Conservation (phyloP, 1,140 invertebrate genomes). For the Calosoma granatense region DNA sequence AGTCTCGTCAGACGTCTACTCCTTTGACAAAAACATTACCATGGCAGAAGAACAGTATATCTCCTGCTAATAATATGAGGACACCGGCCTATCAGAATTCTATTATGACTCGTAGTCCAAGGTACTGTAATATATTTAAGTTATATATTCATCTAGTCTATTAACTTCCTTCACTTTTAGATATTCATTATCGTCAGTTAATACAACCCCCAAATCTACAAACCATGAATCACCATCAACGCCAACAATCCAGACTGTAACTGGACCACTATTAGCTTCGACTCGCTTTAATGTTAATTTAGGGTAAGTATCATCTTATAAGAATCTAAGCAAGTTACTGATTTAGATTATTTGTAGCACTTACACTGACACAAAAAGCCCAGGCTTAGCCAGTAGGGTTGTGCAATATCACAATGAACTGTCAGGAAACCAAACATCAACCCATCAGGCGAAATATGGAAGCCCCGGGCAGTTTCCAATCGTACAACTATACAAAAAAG, state of each 20-base stretch:
- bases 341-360: slow-evolving; percentile 18
- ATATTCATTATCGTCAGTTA: slow-evolving; percentile 2
- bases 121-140: background rate
- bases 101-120: background rate
- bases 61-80: background rate
- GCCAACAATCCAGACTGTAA: slow-evolving; percentile 12
- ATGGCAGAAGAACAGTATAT: background rate
- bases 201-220: background rate
- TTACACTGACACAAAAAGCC: slow-evolving; percentile 37
- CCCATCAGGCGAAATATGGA: slow-evolving; percentile 27
- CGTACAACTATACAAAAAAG: slow-evolving; percentile 27
- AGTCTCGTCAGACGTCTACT: background rate
- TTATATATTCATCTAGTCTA: background rate
- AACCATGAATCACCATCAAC: background rate
- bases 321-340: background rate
- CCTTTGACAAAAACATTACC: background rate
- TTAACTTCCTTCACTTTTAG: background rate
- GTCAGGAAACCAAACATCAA: slow-evolving; percentile 18
- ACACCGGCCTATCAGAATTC: background rate
- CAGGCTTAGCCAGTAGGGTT: slow-evolving; percentile 34
- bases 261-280: slow-evolving; percentile 25
- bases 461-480: slow-evolving; percentile 31
- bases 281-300: slow-evolving; percentile 24
- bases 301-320: slow-evolving; percentile 17
- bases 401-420: slow-evolving; percentile 34